Evolutionary conservation across 2,113 vertebrate genomes (phyloP).

Genomic region (Grammomys dolichurus): DNA sequence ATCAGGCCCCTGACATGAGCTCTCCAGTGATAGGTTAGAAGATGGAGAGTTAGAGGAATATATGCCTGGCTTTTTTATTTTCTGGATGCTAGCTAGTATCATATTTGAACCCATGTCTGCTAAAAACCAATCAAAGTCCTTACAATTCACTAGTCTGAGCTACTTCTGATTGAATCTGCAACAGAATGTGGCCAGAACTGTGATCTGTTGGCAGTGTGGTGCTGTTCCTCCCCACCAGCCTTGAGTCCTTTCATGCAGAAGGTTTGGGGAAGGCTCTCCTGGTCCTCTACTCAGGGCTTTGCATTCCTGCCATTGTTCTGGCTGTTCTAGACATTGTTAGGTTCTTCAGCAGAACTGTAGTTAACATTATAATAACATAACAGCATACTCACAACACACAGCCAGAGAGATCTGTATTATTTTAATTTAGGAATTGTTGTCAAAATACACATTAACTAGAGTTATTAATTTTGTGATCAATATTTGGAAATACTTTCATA

Average conservation of each 20-base stretch:
- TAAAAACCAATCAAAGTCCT: neutral
- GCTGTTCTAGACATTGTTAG: neutral
- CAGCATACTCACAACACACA: no score
- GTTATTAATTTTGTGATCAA: neutral
- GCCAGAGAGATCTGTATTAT: neutral
- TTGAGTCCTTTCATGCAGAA: neutral
- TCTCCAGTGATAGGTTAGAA: neutral
- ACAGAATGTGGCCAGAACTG: neutral
- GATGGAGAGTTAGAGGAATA: neutral
- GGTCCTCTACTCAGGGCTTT: neutral
- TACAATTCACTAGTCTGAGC: neutral
- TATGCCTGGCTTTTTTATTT: neutral
- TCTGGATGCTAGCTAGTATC: neutral
- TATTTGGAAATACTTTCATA: neutral
- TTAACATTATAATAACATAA: neutral
- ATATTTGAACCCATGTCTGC: neutral
- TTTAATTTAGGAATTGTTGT: neutral
- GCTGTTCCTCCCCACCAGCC: neutral
- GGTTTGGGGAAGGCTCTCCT: accelerated
- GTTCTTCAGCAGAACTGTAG: neutral
- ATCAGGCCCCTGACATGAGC: accelerated
- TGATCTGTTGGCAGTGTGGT: neutral
- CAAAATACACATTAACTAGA: neutral
- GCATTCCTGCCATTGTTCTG: neutral
- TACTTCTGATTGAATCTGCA: neutral